These are phyloP conservation scores for Stichodactyla mertensii DNA, from an alignment of 64 coral and sea anemone genomes.

Conservation along the genomic window DNA sequence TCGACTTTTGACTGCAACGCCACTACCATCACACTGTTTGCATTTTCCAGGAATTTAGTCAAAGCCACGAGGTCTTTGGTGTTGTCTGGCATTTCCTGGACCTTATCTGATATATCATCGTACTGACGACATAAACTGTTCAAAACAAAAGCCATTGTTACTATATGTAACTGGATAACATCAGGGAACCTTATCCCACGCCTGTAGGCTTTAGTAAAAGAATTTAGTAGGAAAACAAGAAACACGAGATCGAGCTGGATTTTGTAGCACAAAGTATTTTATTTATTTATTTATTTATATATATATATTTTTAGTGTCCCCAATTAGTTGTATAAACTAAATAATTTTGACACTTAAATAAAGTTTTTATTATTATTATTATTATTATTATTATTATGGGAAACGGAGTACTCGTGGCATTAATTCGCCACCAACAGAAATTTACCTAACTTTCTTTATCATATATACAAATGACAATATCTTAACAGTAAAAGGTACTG, in stretches of 20 bases:
- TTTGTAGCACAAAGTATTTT: not conserved
- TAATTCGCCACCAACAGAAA: too few relatives aligned
- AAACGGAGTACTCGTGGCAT: not conserved
- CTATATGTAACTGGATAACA: too few relatives aligned
- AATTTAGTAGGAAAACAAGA: not conserved
- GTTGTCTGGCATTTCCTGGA: constrained; percentile 98
- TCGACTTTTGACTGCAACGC: constrained; percentile 78
- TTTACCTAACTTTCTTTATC: too few relatives aligned
- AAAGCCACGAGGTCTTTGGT: constrained; percentile 84
- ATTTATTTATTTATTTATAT: too few relatives aligned
- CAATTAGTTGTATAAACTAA: too few relatives aligned
- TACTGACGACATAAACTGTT: constrained; percentile 79
- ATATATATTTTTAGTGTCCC: too few relatives aligned
- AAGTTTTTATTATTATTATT: too few relatives aligned
- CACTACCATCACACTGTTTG: constrained; percentile 76
- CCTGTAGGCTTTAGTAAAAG: not conserved
- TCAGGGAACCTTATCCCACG: too few relatives aligned
- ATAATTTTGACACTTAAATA: too few relatives aligned
- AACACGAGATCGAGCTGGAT: not conserved
- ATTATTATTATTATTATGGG: too few relatives aligned
- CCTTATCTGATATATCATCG: constrained; percentile 98
- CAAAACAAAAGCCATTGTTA: not conserved
- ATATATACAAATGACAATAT: too few relatives aligned
- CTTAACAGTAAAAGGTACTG: too few relatives aligned
- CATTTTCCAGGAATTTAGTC: constrained; percentile 86